A percentile compares a stretch with the other conserved stretches of the same genome.
phyloP scores from a whole-genome alignment of 2,797 vertebrate genomes.

The Gymnothorax reevesii region DNA sequence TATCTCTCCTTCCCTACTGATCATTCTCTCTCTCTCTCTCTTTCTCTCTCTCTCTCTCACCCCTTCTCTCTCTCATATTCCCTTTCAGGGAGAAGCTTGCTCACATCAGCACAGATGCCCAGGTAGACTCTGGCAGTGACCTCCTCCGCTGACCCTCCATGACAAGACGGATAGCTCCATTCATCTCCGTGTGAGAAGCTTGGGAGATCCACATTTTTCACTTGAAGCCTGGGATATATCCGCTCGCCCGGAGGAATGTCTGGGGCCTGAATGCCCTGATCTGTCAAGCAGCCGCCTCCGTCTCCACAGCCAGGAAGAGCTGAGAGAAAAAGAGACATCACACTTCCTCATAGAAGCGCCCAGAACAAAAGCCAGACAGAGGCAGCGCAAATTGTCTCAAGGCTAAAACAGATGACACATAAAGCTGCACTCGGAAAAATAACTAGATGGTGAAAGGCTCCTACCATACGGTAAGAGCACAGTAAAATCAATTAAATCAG shows the following conservation, averaged over 20 bases:
- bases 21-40: background rate
- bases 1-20: too few species aligned
- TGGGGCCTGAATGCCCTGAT: conserved; percentile 87
- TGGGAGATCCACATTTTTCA: conserved; percentile 83
- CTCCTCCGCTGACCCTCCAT: conserved; percentile 84
- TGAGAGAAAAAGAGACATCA: background rate
- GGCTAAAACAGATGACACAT: background rate
- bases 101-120: conserved; percentile 60
- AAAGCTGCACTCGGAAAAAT: background rate
- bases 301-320: conserved; percentile 39
- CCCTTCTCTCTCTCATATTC: background rate
- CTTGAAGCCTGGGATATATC: conserved; percentile 87
- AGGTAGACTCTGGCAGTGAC: conserved; percentile 85
- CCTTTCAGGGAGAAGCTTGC: conserved; percentile 58
- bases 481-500: background rate
- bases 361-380: background rate
- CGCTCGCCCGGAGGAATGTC: conserved; percentile 87
- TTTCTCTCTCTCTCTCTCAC: background rate
- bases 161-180: conserved; percentile 95
- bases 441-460: background rate
- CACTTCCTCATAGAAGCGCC: background rate
- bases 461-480: background rate
- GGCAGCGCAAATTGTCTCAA: background rate
- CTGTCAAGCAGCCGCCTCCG: conserved; percentile 81
- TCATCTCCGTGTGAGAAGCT: conserved; percentile 74